A percentile compares a stretch with the other conserved stretches of the same genome.
phyloP scores from a whole-genome alignment of 2,888 invertebrate species.

The Uloborus plumipes region DNA sequence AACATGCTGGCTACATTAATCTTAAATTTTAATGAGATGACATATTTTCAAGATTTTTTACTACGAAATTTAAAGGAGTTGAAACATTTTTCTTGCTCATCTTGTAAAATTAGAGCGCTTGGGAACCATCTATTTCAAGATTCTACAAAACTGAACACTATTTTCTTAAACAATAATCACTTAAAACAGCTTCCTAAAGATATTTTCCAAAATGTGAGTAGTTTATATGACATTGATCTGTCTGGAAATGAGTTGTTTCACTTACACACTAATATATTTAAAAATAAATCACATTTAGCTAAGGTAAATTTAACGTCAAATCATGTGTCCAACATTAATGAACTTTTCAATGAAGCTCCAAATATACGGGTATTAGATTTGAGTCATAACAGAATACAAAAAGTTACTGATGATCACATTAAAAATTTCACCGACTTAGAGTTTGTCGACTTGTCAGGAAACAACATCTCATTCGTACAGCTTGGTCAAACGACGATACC shows the following conservation, averaged over 20 bases:
- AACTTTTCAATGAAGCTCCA: slow-evolving; percentile 22
- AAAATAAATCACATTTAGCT: slow-evolving; percentile 12
- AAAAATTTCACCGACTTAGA: slow-evolving; percentile 19
- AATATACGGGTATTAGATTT: slow-evolving; percentile 76
- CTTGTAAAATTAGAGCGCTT: slow-evolving; percentile 12
- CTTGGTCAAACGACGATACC: slow-evolving; percentile 7
- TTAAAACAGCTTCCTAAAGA: slow-evolving; percentile 3
- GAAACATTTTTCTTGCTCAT: slow-evolving; percentile 15
- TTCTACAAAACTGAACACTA: not conserved
- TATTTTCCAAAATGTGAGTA: slow-evolving; percentile 17
- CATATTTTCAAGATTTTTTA: not conserved
- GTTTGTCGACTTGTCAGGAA: slow-evolving; percentile 17
- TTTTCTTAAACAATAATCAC: slow-evolving; percentile 28
- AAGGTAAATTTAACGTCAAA: slow-evolving; percentile 22
- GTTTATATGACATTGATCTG: slow-evolving; percentile 18
- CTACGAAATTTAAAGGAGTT: slow-evolving; percentile 20
- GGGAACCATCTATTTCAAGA: slow-evolving; percentile 17
- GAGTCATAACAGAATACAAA: slow-evolving; percentile 33
- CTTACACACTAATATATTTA: slow-evolving; percentile 2
- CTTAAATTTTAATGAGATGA: no score
- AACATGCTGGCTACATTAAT: no score
- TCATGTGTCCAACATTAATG: slow-evolving; percentile 3
- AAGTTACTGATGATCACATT: slow-evolving; percentile 17
- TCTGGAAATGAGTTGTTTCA: slow-evolving; percentile 15
- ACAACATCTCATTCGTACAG: slow-evolving; percentile 22